Base-by-base conservation (phyloP, 37 sponge, comb jelly and placozoan species). In the Diacarnus erythraeanus region DNA sequence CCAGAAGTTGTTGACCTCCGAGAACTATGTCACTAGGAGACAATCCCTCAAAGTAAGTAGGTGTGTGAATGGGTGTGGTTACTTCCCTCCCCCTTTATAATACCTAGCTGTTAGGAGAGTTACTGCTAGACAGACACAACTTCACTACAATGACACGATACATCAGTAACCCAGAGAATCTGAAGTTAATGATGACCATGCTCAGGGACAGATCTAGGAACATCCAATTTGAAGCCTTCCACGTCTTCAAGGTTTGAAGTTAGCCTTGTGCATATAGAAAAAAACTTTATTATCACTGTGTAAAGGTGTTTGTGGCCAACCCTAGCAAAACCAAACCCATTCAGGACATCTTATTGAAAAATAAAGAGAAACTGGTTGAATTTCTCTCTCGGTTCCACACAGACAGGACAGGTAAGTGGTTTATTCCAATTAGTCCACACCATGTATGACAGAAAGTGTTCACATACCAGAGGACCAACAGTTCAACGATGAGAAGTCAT, bases 241-340 rank as follows among this genome's bases (percentile, higher is more conserved):
- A 99, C 63, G 99, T 99, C 8, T 99, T 99, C 84, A 99, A 99
- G 84, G 96, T 97, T 36, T 51, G 58, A 15, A 36, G 40, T 29
- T 12, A 21, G 69, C 3, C 29, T 6, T 38, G 38, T 38, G 38
- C 3, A 36, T 37, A 68, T 38, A 39, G 5, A 21, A 68, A 38
- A 26, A 12, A 12, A 47, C 51, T 47, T 56, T 15, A 56, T 15
- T 56, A 56, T 56, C n/a, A n/a, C n/a, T n/a, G n/a, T n/a, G n/a
- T n/a, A n/a, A n/a, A 97, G 97, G 96, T 99, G 47, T 99, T 99
- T 83, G 99, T 99, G 41, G 99, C 99, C 12, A 99, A 99, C 68
- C 99, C 99, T 2, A 96, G 80, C 88, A 99, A 99, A 82, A 86
- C 93, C 18, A 96, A 92, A 57, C 89, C 93, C 0, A 89, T 94